Evolutionary conservation across 2,797 vertebrate genomes (phyloP), one percentile per base, ranked within the genome.

Genomic region (Pteronotus mesoamericanus): DNA sequence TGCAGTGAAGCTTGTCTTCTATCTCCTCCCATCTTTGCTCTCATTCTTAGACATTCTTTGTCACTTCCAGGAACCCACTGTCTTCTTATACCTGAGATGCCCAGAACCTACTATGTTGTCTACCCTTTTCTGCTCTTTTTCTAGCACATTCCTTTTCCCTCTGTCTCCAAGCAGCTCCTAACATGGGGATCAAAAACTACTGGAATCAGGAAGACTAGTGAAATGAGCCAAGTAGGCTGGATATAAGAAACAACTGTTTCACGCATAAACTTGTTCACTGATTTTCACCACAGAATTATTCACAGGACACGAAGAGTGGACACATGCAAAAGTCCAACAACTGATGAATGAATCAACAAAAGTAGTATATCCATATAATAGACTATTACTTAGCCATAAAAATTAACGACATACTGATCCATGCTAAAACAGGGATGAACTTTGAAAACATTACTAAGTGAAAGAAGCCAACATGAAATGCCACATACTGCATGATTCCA

Each of bases 391-490:
- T 16, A 86, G 44, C 11, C 72, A 53, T 77, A 71, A 87, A 91
- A 85, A 90, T 83, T 21, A 88, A 37, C 78, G 55, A 72, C 44
- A 34, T 22, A 51, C 37, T 84, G n/a, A 91, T 61, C 14, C 71
- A 75, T 78, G 42, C 75, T 59, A 32, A 2, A 32, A 32, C 3
- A 53, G 72, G 16, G 22, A 77, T 57, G 61, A 95, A 61, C 6
- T 51, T 46, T 85, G 83, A 94, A 79, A 80, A 55, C 12, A 46
- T 57, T 57, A 82, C 53, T 15, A 69, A 94, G 19, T 39, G 46
- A 53, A 87, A 94, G 55, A 94, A 83, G 68, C 6, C 37, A 29
- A 53, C 32, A 57, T 42, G 69, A 96, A 95, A 92, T 57, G 61
- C 34, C 42, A 83, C 39, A 44, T 59, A 39, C 84, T 90, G 2